Conservation (phyloP, 2,797 vertebrate species). For the Heterohyrax brucei region DNA sequence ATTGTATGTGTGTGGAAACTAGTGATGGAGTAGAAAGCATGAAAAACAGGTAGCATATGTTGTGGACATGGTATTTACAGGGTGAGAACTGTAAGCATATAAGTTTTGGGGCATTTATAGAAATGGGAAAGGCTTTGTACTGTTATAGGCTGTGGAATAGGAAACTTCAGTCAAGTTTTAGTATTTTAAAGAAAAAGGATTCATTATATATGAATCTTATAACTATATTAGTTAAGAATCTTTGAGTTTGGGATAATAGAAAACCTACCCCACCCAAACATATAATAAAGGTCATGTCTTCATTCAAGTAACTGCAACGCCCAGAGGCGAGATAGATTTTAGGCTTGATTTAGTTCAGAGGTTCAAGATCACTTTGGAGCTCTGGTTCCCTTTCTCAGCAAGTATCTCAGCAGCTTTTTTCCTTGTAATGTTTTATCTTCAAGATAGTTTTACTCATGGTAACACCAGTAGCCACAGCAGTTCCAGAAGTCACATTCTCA, state of each 20-base stretch:
- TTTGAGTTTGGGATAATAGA: background rate
- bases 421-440: background rate
- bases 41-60: background rate
- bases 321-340: background rate
- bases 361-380: background rate
- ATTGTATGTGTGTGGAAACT: background rate
- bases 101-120: background rate
- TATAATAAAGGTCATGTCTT: background rate
- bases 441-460: background rate
- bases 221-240: background rate
- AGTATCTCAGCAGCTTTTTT: background rate
- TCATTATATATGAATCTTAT: background rate
- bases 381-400: background rate
- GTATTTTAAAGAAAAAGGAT: background rate
- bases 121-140: background rate
- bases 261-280: background rate
- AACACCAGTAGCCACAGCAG: background rate
- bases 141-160: background rate
- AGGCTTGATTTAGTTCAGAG: background rate
- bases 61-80: background rate
- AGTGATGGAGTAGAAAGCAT: background rate
- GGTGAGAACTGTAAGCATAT: background rate
- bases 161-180: background rate
- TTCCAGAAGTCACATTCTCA: background rate
- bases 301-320: background rate